These are phyloP conservation scores for Caenorhabditis afra DNA, from an alignment of 2,888 invertebrate genomes.

Conservation along the genomic window DNA sequence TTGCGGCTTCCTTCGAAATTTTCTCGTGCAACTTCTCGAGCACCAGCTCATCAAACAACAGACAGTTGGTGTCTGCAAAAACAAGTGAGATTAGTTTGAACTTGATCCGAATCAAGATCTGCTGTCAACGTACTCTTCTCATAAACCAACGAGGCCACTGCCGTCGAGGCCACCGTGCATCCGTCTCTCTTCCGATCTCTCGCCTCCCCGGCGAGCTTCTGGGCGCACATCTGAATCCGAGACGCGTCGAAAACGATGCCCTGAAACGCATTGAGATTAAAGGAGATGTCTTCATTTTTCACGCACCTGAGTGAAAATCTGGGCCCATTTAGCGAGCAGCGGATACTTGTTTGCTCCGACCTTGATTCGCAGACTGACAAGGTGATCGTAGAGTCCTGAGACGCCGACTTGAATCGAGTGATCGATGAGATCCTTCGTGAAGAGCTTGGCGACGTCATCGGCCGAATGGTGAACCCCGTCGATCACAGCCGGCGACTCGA, in stretches of 20 bases:
- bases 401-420: slow-evolving; percentile 74
- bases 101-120: too few relatives aligned
- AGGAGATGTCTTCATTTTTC: slow-evolving; percentile 80
- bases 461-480: slow-evolving; percentile 66
- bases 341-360: slow-evolving; percentile 87
- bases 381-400: slow-evolving; percentile 67
- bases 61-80: slow-evolving; percentile 74
- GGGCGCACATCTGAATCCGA: slow-evolving; percentile 84
- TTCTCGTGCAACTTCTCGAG: slow-evolving; percentile 74
- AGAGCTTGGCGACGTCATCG: slow-evolving; percentile 87
- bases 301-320: slow-evolving; percentile 86
- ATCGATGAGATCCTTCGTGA: slow-evolving; percentile 81
- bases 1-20: slow-evolving; percentile 61
- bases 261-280: slow-evolving; percentile 4
- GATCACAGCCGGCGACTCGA: slow-evolving; percentile 85
- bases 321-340: slow-evolving; percentile 87
- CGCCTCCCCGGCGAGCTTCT: slow-evolving; percentile 89
- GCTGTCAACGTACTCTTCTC: slow-evolving; percentile 53
- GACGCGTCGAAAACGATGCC: slow-evolving; percentile 56
- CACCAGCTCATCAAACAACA: slow-evolving; percentile 69
- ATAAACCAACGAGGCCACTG: slow-evolving; percentile 61
- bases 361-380: slow-evolving; percentile 71
- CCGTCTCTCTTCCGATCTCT: slow-evolving; percentile 88
- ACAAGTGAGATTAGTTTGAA: too few relatives aligned
- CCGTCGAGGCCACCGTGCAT: slow-evolving; percentile 83